A percentile compares a stretch with the other conserved stretches of the same genome.
Conservation (phyloP, 2,797 vertebrate species). For the Pangasius djambal region DNA sequence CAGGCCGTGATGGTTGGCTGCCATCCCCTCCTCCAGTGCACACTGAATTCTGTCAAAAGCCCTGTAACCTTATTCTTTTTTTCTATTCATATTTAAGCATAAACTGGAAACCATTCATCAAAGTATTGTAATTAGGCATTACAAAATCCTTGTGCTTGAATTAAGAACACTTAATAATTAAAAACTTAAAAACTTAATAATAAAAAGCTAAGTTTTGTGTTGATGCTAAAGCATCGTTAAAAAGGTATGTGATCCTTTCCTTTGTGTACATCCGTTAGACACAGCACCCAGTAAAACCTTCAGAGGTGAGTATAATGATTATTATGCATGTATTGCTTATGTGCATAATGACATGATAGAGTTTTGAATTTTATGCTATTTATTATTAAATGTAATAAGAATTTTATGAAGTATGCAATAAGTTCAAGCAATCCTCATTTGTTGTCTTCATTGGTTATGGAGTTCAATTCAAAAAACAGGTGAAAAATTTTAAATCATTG, state of each 20-base stretch:
- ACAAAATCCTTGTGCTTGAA: background rate
- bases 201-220: background rate
- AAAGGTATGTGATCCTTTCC: background rate
- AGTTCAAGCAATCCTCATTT: background rate
- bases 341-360: background rate
- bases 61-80: constrained; percentile 20
- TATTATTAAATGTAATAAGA: background rate
- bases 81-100: background rate
- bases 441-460: background rate
- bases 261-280: background rate
- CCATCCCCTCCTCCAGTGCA: constrained; percentile 24
- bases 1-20: constrained; percentile 49
- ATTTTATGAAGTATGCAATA: background rate
- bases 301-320: background rate
- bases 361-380: background rate
- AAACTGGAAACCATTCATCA: constrained; percentile 34
- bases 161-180: background rate
- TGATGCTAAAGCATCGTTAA: background rate
- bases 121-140: background rate
- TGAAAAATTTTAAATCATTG: background rate
- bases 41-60: constrained; percentile 30
- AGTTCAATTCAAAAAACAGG: background rate
- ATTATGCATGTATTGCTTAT: background rate
- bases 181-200: background rate
- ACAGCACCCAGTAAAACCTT: background rate